Percentiles rank a stretch among this genome's conserved stretches.
These are phyloP conservation scores for Eilema depressum DNA, from an alignment of 2,888 invertebrate species.

Conservation along the genomic window DNA sequence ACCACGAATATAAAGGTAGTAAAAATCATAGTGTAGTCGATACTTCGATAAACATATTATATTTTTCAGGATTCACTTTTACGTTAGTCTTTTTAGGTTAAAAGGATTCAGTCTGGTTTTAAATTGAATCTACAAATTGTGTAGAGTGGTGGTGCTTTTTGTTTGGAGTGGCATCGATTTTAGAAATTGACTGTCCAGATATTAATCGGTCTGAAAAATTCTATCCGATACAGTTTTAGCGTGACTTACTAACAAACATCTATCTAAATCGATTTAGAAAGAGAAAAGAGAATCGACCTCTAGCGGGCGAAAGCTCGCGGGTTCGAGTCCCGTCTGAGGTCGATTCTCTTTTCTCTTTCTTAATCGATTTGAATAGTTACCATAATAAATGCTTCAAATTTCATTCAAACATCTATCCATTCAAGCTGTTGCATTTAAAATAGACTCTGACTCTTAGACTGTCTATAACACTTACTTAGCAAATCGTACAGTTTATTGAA, in stretches of 20 bases:
- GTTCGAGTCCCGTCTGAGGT: no score
- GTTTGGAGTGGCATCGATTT: background rate
- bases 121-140: background rate
- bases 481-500: background rate
- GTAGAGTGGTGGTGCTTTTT: background rate
- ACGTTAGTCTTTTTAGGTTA: background rate
- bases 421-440: background rate
- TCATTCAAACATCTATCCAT: background rate
- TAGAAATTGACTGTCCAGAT: background rate
- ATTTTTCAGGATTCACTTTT: background rate
- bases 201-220: background rate
- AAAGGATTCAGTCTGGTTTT: background rate
- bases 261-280: no score
- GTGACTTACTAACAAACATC: background rate
- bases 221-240: background rate
- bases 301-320: no score
- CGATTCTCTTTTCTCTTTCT: no score
- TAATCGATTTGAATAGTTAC: no score
- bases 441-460: background rate
- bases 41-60: background rate
- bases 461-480: background rate
- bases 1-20: conserved; percentile 40
- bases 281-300: no score
- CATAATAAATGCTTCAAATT: no score
- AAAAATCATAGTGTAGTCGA: conserved; percentile 35